Evolutionary conservation across 1,140 invertebrate species (phyloP).

Genomic region (Leucophenga varia): DNA sequence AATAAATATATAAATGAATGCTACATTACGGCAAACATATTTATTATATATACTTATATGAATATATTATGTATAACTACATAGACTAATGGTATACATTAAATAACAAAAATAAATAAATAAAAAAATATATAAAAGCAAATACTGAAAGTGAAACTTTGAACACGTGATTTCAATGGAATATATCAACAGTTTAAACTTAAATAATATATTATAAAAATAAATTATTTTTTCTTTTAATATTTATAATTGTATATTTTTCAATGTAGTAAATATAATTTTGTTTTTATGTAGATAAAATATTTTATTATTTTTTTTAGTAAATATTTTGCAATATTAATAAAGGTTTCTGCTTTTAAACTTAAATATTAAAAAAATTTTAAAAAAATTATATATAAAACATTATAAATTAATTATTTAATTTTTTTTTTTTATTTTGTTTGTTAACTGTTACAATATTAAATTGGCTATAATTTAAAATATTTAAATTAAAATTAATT

Average conservation of each 20-base stretch:
- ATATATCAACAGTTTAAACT: constrained; percentile 51
- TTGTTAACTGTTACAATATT: constrained; percentile 31
- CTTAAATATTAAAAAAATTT: too few relatives aligned
- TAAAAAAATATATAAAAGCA: constrained; percentile 39
- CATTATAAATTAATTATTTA: too few relatives aligned
- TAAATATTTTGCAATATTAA: too few relatives aligned
- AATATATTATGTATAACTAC: constrained; percentile 44
- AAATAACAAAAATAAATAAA: constrained; percentile 10
- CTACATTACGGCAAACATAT: constrained; percentile 6
- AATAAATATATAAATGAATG: constrained; percentile 9
- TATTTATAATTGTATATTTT: too few relatives aligned
- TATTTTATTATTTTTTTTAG: not conserved
- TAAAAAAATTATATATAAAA: too few relatives aligned
- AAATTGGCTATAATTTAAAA: constrained; percentile 9
- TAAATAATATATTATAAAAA: not conserved
- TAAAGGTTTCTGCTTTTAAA: too few relatives aligned
- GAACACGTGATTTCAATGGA: constrained; percentile 50
- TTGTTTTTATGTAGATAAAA: constrained; percentile 17
- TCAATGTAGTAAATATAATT: not conserved
- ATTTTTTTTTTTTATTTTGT: constrained; percentile 3
- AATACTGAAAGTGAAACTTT: constrained; percentile 55
- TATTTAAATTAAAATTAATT: not conserved
- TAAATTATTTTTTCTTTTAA: too few relatives aligned
- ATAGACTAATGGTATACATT: constrained; percentile 47
- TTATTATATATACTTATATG: constrained; percentile 20